Percentiles rank a stretch among this genome's conserved stretches.
Evolutionary conservation across 2,888 invertebrate species (phyloP).

Genomic region (Limulus polyphemus): DNA sequence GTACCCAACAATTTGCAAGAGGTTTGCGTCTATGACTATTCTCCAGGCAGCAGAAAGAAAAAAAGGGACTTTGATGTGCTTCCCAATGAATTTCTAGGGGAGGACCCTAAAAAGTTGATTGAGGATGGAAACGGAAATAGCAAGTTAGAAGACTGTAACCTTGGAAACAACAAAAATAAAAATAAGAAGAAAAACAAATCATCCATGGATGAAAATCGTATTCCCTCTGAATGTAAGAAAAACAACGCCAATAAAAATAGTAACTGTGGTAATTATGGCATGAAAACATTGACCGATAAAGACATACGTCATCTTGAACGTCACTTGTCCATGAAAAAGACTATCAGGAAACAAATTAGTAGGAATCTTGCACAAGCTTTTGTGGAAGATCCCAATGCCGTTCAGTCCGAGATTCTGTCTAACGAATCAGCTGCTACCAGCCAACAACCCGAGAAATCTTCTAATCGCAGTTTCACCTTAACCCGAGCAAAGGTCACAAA

Average conservation of each 20-base stretch:
- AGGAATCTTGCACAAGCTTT: conserved; percentile 55
- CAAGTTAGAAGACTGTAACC: background rate
- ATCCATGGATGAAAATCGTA: background rate
- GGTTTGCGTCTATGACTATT: conserved; percentile 18
- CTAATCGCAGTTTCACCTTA: conserved; percentile 2
- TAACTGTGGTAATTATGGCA: conserved; percentile 8
- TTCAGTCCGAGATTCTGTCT: background rate
- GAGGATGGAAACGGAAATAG: background rate
- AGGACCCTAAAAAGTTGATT: background rate
- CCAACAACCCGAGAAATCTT: background rate
- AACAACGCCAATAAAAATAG: background rate
- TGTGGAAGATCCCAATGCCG: conserved; percentile 14
- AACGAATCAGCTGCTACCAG: background rate
- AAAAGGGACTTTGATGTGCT: conserved; percentile 1
- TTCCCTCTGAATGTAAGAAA: too few species aligned
- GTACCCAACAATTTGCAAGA: conserved; percentile 12
- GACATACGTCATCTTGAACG: conserved; percentile 58
- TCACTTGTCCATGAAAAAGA: conserved; percentile 75
- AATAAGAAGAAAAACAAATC: conserved; percentile 2
- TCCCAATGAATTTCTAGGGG: background rate
- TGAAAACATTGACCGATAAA: conserved; percentile 24
- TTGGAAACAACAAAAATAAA: background rate
- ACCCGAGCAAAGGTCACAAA: conserved; percentile 7
- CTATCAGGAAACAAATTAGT: conserved; percentile 72
- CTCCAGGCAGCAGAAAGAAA: conserved; percentile 10